Conservation (phyloP, 30 jellyfish, hydroid and myxozoan genomes). For the Mastigias papua region DNA sequence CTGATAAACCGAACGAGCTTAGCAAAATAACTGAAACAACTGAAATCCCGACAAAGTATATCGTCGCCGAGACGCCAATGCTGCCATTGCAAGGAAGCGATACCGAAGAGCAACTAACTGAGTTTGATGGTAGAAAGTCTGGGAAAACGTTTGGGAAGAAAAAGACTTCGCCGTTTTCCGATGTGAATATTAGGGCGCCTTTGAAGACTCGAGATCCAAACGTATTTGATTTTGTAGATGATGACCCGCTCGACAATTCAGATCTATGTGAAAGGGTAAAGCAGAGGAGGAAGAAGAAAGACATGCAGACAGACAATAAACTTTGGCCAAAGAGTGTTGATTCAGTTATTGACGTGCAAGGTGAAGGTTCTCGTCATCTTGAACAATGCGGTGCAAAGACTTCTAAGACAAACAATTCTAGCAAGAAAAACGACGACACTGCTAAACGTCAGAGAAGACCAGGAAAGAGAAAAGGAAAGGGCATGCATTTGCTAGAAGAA, state of each 20-base stretch:
- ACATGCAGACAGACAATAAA: background rate
- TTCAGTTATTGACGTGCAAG: background rate
- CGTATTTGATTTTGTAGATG: slow-evolving; percentile 27
- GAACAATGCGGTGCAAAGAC: background rate
- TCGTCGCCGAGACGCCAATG: slow-evolving; percentile 38
- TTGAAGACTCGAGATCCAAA: background rate
- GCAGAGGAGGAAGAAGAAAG: slow-evolving; percentile 14
- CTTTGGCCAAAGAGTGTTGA: background rate
- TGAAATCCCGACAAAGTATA: background rate
- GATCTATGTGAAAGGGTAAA: slow-evolving; percentile 34
- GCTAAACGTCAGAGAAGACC: background rate
- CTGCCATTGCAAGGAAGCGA: slow-evolving; percentile 1
- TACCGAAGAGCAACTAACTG: background rate
- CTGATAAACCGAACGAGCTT: background rate
- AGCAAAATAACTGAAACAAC: background rate
- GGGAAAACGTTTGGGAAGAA: background rate
- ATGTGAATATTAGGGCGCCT: background rate
- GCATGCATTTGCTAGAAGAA: background rate
- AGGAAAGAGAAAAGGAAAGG: background rate
- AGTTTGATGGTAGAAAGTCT: background rate
- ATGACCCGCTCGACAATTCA: slow-evolving; percentile 4
- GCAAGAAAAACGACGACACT: background rate
- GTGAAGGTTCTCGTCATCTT: background rate
- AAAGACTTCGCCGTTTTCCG: slow-evolving; percentile 31
- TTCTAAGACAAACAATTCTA: background rate